Evolutionary conservation across 2,888 invertebrate genomes (phyloP).

Genomic region (Agrochola litura): DNA sequence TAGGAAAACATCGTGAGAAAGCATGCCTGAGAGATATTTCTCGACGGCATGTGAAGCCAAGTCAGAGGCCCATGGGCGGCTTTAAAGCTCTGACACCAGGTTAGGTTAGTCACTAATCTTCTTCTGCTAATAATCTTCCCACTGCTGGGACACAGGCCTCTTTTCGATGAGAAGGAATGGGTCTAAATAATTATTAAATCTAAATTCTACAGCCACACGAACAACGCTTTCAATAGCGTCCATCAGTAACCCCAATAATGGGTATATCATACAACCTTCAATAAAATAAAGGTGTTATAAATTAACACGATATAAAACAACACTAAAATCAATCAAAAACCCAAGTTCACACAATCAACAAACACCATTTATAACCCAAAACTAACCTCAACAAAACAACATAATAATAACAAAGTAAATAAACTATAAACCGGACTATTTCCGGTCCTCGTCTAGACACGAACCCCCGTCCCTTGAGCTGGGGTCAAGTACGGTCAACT

Average conservation of each 20-base stretch:
- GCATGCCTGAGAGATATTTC: too few relatives aligned
- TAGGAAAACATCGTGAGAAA: too few relatives aligned
- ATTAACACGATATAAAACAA: slow-evolving; percentile 2
- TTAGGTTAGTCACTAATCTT: too few relatives aligned
- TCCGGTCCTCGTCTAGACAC: slow-evolving; percentile 63
- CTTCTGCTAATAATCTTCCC: too few relatives aligned
- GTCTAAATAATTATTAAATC: too few relatives aligned
- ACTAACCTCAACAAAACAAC: slow-evolving; percentile 18
- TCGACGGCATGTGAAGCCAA: too few relatives aligned
- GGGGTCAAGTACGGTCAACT: slow-evolving; percentile 65
- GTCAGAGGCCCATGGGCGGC: too few relatives aligned
- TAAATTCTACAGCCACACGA: not conserved
- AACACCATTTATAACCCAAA: slow-evolving; percentile 21
- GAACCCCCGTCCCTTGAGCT: slow-evolving; percentile 44
- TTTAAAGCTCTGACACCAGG: too few relatives aligned
- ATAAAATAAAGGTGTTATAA: not conserved
- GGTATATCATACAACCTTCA: not conserved
- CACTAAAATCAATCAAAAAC: not conserved
- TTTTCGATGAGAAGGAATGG: too few relatives aligned
- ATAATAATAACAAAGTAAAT: slow-evolving; percentile 46
- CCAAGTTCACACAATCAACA: slow-evolving; percentile 1
- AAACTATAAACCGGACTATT: slow-evolving; percentile 56
- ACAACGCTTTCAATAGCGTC: not conserved
- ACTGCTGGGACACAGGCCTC: too few relatives aligned
- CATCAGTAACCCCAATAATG: not conserved